Conservation (phyloP, 2,113 vertebrate species). For the Notarius lentiginosus region DNA sequence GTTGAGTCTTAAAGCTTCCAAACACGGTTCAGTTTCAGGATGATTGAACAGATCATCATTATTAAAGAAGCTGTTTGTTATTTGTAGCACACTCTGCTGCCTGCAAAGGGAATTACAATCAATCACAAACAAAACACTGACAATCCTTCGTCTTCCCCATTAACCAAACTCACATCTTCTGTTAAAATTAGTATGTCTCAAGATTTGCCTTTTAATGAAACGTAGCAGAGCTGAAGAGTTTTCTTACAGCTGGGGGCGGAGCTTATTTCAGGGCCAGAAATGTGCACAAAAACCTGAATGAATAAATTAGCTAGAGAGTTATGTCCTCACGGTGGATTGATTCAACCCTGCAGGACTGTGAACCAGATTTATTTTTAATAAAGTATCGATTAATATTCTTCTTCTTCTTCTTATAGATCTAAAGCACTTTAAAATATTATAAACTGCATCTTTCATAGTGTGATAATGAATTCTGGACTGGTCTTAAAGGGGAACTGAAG, state of each 20-base stretch:
- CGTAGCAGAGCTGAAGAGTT: not conserved
- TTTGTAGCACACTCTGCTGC: not conserved
- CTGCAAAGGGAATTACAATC: not conserved
- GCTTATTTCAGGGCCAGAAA: slow-evolving; percentile 4
- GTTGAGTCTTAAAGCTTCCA: not conserved
- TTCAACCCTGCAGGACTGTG: too few species aligned
- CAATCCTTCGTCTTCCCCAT: not conserved
- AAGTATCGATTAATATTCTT: not conserved
- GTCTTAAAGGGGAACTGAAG: not conserved
- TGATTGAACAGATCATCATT: not conserved
- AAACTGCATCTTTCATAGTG: not conserved
- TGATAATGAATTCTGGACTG: not conserved
- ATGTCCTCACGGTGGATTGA: not conserved
- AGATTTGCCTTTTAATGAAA: not conserved
- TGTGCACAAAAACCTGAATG: not conserved
- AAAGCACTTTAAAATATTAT: not conserved
- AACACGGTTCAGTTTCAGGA: not conserved
- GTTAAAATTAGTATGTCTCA: not conserved
- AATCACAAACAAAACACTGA: not conserved
- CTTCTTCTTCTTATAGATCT: not conserved
- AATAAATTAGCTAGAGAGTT: not conserved
- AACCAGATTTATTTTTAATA: not conserved
- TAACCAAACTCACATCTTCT: not conserved
- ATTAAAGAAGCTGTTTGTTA: not conserved
- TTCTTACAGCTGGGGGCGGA: not conserved